Base-by-base conservation (phyloP, 53 echinoderm and acorn worm genomes). In the Holothuria scabra region DNA sequence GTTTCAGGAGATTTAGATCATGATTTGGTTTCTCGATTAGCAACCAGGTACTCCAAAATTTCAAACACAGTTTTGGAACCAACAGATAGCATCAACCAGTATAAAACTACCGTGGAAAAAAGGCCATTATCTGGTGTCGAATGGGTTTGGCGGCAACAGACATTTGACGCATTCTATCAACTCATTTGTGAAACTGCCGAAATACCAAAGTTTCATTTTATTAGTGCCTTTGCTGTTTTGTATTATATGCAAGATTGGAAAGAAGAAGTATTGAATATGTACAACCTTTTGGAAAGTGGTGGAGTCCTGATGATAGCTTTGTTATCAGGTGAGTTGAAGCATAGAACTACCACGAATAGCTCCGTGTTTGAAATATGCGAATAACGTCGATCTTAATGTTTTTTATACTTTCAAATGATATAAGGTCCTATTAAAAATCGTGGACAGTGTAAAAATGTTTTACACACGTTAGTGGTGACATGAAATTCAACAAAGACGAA, bases 61-160 rank as follows among this genome's bases (percentile, higher is more conserved):
- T 69, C 35, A 28, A 89, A 92, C 83, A 81, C 82, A 30, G 94
- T 94, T 23, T 67, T 91, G 34, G 94, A 94, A 62, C 94, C 94
- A 34, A 76, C 87, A 22, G 18, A 56, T 5, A 80, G 46, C 33
- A 56, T 91, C 12, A 61, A 57, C 18, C 52, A 64, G 23, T 94
- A 94, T 87, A 74, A 91, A 41, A 52, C 66, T 16, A 46, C 87
- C 26, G 78, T 80, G 1, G 6, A 41, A 41, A 10, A 4, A 41
- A 41, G 10, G 7, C 41, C 41, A 0, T 46, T 87, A 44, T 32
- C 60, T 12, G 86, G 63, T 23, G 85, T 92, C 0, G 33, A 58
- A 22, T 91, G 30, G 21, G 86, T 88, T 56, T 93, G 88, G 88
- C 68, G 84, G 62, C 69, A 79, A 63, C 84, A 91, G 75, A 86